Evolutionary conservation across 2,797 vertebrate genomes (phyloP).

Genomic region (Amniataba percoides): DNA sequence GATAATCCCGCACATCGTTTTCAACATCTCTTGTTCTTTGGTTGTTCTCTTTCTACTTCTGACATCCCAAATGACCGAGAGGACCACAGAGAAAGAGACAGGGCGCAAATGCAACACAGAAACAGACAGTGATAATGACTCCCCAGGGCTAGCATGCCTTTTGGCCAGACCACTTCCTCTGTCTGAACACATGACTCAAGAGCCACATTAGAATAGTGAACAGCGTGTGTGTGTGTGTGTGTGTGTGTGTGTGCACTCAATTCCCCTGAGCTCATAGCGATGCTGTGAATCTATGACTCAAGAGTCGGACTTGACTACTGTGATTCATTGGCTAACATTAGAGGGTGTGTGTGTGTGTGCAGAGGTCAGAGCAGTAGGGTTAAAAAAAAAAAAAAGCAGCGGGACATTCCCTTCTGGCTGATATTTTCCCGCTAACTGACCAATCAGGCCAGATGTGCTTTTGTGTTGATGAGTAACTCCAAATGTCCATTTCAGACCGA

Average conservation of each 20-base stretch:
- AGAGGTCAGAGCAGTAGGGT: conserved; percentile 32
- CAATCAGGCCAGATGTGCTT: not conserved
- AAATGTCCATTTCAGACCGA: not conserved
- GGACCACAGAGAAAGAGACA: not conserved
- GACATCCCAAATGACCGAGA: not conserved
- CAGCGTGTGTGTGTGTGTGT: conserved; percentile 26
- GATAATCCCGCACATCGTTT: not conserved
- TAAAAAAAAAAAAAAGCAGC: not conserved
- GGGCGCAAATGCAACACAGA: conserved; percentile 25
- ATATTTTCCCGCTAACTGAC: conserved; percentile 15
- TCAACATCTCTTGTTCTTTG: not conserved
- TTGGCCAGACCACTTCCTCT: conserved; percentile 75
- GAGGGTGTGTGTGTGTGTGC: conserved; percentile 35
- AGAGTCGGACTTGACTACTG: conserved; percentile 58
- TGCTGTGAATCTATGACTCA: conserved; percentile 69
- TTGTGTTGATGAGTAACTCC: not conserved
- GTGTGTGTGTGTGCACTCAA: conserved; percentile 19
- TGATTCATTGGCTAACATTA: conserved; percentile 74
- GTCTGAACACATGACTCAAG: conserved; percentile 76
- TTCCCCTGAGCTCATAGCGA: conserved; percentile 37
- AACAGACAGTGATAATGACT: conserved; percentile 67
- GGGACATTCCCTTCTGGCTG: not conserved
- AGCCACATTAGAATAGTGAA: conserved; percentile 59
- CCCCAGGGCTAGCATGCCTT: conserved; percentile 66
- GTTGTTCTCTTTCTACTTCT: not conserved